A percentile compares a stretch with the other conserved stretches of the same genome.
Evolutionary conservation across 2,888 invertebrate species (phyloP).

Genomic region (Pterostichus madidus): DNA sequence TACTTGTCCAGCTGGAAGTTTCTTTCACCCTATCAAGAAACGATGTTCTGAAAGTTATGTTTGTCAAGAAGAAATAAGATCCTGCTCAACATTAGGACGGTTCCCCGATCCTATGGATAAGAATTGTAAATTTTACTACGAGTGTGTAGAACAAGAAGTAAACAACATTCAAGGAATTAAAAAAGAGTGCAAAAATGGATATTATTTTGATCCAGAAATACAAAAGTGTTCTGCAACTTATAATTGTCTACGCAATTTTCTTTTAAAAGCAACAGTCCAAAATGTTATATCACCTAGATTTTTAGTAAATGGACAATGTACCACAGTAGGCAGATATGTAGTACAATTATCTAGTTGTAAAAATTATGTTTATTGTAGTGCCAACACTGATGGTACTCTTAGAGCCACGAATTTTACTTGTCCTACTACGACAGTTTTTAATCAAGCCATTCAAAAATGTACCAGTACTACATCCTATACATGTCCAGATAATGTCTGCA

Average conservation of each 20-base stretch:
- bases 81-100: conserved; percentile 76
- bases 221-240: conserved; percentile 67
- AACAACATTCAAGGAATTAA: conserved; percentile 73
- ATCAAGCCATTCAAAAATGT: conserved; percentile 75
- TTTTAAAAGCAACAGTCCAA: background rate
- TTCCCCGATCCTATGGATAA: conserved; percentile 76
- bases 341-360: conserved; percentile 75
- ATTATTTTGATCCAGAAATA: conserved; percentile 69
- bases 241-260: conserved; percentile 1
- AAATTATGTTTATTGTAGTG: conserved; percentile 76
- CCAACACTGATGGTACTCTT: conserved; percentile 73
- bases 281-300: conserved; percentile 44
- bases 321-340: conserved; percentile 68
- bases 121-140: conserved; percentile 70
- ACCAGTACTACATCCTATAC: conserved; percentile 75
- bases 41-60: conserved; percentile 74
- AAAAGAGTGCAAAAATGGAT: conserved; percentile 68
- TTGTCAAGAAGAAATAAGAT: conserved; percentile 66
- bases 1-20: conserved; percentile 74
- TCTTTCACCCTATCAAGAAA: conserved; percentile 76
- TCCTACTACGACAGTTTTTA: conserved; percentile 77
- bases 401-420: conserved; percentile 76
- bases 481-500: conserved; percentile 72
- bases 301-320: conserved; percentile 67
- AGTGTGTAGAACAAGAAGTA: conserved; percentile 68